phyloP scores from a whole-genome alignment of 2,888 invertebrate genomes.

The Axea sp. region DNA sequence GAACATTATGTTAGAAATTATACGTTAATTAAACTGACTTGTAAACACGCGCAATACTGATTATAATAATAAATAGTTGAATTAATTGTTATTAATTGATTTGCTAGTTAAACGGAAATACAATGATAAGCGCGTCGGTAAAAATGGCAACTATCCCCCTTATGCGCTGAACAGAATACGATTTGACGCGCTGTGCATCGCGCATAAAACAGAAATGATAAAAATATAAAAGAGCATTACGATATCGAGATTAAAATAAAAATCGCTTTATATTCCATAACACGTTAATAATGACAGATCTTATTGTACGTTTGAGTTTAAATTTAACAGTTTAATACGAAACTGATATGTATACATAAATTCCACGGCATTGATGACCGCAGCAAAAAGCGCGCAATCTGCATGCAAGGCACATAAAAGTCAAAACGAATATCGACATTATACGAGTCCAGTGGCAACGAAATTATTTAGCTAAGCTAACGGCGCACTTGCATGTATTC shows the following conservation, averaged over 20 bases:
- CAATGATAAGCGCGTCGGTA: too few species aligned
- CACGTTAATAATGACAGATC: slow-evolving; percentile 27
- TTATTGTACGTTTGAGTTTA: slow-evolving; percentile 23
- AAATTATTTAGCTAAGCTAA: slow-evolving; percentile 32
- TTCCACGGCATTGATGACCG: slow-evolving; percentile 33
- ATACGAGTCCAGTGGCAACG: slow-evolving; percentile 34
- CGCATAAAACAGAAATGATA: slow-evolving; percentile 8
- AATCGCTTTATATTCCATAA: slow-evolving; percentile 33
- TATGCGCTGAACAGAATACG: too few species aligned
- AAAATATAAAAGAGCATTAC: slow-evolving; percentile 11
- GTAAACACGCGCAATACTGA: too few species aligned
- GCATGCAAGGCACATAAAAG: slow-evolving; percentile 14
- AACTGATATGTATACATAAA: slow-evolving; percentile 41
- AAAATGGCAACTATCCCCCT: too few species aligned
- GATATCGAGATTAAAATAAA: slow-evolving; percentile 31
- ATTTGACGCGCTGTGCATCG: background rate
- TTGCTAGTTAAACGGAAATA: too few species aligned
- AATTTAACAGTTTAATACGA: slow-evolving; percentile 41
- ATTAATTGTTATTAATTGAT: too few species aligned
- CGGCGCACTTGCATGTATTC: slow-evolving; percentile 8
- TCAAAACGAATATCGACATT: slow-evolving; percentile 11
- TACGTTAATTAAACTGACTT: too few species aligned
- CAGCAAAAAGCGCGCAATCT: slow-evolving; percentile 38
- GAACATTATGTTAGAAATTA: too few species aligned
- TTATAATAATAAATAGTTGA: too few species aligned